Base-by-base conservation (phyloP, 2,113 vertebrate genomes). In the Alethe castanea region DNA sequence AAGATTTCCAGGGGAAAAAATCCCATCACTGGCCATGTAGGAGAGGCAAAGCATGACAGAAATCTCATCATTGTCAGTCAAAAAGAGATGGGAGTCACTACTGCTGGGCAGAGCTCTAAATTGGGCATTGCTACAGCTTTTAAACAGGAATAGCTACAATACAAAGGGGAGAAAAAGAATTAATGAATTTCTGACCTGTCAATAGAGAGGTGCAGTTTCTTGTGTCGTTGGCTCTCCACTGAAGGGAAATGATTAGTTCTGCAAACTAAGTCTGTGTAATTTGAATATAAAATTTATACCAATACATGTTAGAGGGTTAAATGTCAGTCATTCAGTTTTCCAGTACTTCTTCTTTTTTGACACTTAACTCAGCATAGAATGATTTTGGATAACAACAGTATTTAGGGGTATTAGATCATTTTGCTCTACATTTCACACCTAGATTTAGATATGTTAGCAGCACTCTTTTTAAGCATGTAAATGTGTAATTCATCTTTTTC, bases 1-100 rank as follows among this genome's bases (percentile, higher is more conserved):
- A 98, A 98, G 98, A 98, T 98, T 98, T 98, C 95, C 95, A 97
- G 96, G 94, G 95, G 97, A 97, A 97, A 97, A 97, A 98, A 98
- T 97, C 97, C 95, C 96, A 98, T 98, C 98, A 97, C 94, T 96
- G 95, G 97, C 97, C 93, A 96, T 95, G 96, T 97, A 90, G 96
- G 97, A 98, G 97, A 97, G 94, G 93, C 88, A 97, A 97, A 97
- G 97, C 97, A 97, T 97, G 97, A 97, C 98, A 98, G 95, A 98
- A 98, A 98, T 98, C 97, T 97, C 94, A 98, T 98, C 96, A 90
- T 91, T 98, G 97, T 97, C 97, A 98, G 96, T 96, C 96, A 97
- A 93, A 98, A 97, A 95, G 95, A 97, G 92, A 97, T 95, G 92
- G 95, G 94, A 97, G 95, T 69, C 86, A 76, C 88, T 83, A 53